Evolutionary conservation across 2,113 vertebrate genomes (phyloP).

Genomic region (Protobothrops flavoviridis): DNA sequence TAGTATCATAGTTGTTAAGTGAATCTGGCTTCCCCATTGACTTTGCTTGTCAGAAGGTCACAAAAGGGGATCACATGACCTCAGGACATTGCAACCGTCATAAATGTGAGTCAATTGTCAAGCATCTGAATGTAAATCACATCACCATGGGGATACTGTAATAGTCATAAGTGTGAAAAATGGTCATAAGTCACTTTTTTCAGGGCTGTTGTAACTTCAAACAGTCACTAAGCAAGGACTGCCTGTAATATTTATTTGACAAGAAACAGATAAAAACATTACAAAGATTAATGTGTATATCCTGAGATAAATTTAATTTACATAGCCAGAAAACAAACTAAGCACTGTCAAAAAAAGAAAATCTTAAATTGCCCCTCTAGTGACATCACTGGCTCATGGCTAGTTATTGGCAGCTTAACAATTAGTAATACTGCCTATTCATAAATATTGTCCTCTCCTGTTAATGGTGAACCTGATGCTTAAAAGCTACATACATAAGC

Average conservation of each 20-base stretch:
- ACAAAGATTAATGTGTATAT: neutral
- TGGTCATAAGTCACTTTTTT: neutral
- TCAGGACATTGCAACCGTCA: neutral
- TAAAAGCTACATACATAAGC: no score
- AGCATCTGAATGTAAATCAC: neutral
- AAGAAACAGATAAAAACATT: neutral
- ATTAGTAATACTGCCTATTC: no score
- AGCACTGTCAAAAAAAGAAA: neutral
- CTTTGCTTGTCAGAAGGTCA: neutral
- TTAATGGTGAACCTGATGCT: no score
- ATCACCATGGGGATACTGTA: neutral
- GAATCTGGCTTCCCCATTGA: neutral
- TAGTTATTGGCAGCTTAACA: no score
- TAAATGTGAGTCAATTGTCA: neutral
- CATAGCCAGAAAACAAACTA: neutral
- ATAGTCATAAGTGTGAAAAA: neutral
- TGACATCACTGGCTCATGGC: no score
- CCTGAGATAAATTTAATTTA: neutral
- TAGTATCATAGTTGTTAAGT: neutral
- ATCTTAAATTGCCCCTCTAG: no score
- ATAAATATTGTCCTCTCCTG: no score
- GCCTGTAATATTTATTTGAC: neutral
- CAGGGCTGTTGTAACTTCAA: neutral
- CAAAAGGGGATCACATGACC: neutral
- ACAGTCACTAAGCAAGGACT: neutral